Base-by-base conservation (phyloP, 2,113 vertebrate species). In the Siniperca chuatsi region DNA sequence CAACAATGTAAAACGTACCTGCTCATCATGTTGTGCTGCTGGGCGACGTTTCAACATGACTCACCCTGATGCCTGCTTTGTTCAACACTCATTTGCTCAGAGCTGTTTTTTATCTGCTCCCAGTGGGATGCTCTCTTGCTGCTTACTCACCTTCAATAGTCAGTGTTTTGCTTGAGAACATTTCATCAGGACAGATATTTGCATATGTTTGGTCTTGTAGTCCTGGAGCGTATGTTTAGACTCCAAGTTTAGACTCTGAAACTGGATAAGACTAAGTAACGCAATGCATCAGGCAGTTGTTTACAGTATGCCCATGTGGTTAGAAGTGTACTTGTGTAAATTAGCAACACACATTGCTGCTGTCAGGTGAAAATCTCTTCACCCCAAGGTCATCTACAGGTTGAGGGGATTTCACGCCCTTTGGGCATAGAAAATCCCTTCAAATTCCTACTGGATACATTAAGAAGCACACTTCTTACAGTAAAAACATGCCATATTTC, bases 1-100 rank as follows among this genome's bases (percentile, higher is more conserved):
- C 92, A 92, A 86, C 89, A 82, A 92, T 82, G 90, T 93, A 90
- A 93, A 94, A 93, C 80, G 44, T 86, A 84, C 68, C 73, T 42
- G 61, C 84, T 89, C 87, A 86, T 91, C 92, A 64, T 1, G 87
- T 90, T 82, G 88, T 66, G 46, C 77, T 46, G 75, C 89, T 55
- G 87, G 79, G 87, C 86, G 8, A 33, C 40, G 52, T 87, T 89
- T 91, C 82, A 73, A 57, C 83, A 65, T 86, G 90, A 93, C 83
- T 89, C 91, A 88, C 73, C 42, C 62, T 7, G 16, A 50, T n/a
- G 23, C 48, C 82, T 33, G 82, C 82, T 91, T 88, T 89, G 72
- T 91, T 91, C 76, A 16, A 7, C 54, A 25, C 37, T 75, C 55
- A 65, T 81, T 87, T 81, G 42, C 79, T 79, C 75, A 52, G 83